These are phyloP conservation scores for Catharus ustulatus DNA, from an alignment of 2,797 vertebrate species.

Conservation along the genomic window DNA sequence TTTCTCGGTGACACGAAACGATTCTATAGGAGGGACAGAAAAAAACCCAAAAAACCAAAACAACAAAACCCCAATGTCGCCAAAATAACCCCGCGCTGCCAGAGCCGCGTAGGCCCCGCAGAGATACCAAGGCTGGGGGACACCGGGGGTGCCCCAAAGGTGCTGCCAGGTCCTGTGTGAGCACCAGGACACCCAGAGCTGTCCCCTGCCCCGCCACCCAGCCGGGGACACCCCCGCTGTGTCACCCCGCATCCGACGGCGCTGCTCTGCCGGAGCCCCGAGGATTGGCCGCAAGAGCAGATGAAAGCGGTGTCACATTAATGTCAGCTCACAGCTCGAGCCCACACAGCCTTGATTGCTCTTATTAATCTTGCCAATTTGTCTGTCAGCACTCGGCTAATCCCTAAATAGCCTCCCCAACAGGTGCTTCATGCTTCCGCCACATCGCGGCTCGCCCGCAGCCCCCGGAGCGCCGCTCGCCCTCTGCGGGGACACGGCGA, in stretches of 20 bases:
- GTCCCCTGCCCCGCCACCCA: background rate
- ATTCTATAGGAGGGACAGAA: background rate
- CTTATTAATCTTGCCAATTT: constrained; percentile 68
- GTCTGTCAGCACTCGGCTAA: constrained; percentile 59
- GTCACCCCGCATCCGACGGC: background rate
- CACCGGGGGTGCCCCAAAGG: background rate
- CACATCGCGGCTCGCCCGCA: background rate
- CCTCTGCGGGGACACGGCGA: background rate
- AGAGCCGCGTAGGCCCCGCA: background rate
- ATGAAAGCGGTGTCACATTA: constrained; percentile 74
- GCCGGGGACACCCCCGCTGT: background rate
- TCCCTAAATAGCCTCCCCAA: constrained; percentile 42
- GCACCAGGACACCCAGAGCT: background rate
- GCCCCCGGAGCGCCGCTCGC: background rate
- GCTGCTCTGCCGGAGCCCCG: background rate
- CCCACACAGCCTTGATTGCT: constrained; percentile 70
- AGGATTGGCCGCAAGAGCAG: constrained; percentile 40
- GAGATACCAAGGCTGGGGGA: background rate
- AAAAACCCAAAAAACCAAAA: background rate
- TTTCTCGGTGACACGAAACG: rapidly evolving
- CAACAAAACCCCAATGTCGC: rapidly evolving
- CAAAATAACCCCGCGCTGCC: rapidly evolving
- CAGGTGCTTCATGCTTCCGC: constrained; percentile 71
- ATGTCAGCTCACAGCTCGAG: constrained; percentile 62
- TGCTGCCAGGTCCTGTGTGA: rapidly evolving